Base-by-base conservation (phyloP, 1,140 invertebrate genomes). In the Drosophila kohkoa region DNA sequence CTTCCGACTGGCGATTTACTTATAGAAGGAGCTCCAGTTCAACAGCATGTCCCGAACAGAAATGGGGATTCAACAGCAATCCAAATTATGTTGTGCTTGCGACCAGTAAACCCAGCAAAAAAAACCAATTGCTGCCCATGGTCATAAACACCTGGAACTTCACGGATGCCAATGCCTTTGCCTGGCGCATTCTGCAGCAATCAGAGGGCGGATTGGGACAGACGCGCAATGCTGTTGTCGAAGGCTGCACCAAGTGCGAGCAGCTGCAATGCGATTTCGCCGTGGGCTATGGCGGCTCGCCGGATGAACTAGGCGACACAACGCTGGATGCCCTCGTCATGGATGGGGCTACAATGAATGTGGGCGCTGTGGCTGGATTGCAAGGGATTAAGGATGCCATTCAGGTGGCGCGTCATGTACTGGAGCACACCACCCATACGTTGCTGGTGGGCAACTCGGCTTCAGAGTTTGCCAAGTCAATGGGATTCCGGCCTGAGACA, bases 301-400 rank as follows among this genome's bases (percentile, higher is more conserved):
- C 99, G 1, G 98, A 99, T 95, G 99, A 99, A 94, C 94, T 95
- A 92, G 98, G 98, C 28, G 99, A 99, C 94, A 99, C 98, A 1
- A 99, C 98, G n/a, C 93, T 99, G 13, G 99, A 99, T 95, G 98
- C 99, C 2, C 95, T 99, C 93, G 96, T 99, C 20, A 99, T 99
- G 97, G 98, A 99, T 95, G 98, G 98, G 95, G 96, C 94, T 74
- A 81, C 46, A 2, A 82, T 92, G 87, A 95, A 98, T 93, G 96
- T 99, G 60, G 99, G 99, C 7, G 96, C 97, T 4, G 98, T 99
- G 2, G 98, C 95, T 7, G 95, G 95, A 15, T 89, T 99, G n/a
- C 94, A 96, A 25, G 93, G 95, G 76, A 94, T 99, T 0, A 99
- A 99, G 94, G 94, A 95, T 92, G 99, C 97, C n/a, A 97, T 99